Base-by-base conservation (phyloP, 2,888 invertebrate genomes). In the Dynastes maya region DNA sequence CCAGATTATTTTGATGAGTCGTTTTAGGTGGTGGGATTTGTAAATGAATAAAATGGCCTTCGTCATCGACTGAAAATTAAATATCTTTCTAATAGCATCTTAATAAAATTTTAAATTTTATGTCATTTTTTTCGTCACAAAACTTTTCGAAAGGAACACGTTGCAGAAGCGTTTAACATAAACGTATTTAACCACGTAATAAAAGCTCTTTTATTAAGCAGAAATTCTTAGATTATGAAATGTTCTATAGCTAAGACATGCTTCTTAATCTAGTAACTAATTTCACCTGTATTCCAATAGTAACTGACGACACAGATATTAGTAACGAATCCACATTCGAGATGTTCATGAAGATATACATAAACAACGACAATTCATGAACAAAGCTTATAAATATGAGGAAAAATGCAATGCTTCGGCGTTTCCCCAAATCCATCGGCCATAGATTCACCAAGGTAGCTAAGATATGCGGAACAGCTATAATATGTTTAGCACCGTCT, bases 31-130 rank as follows among this genome's bases (percentile, higher is more conserved):
- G 13, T 49, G 22, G 6, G 79, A 74, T 51, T 82, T 45, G 1
- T 71, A 61, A 45, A 64, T 80, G 6, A 82, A 55, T 13, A 80
- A 58, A 1, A 58, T 45, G 32, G 79, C 77, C 76, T 82, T 82
- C 0, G 78, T 68, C 22, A 80, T 77, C 29, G 79, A 76, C 81
- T 82, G 58, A 22, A 81, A 81, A 22, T 51, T 37, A 49, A 22
- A 37, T 68, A 8, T 9, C 45, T 32, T 32, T 32, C 0, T 5
- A 64, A 13, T 11, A 37, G n/a, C 0, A 32, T n/a, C 32, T 37
- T 37, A 6, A 11, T 11, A 5, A 32, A 32, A 32, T 32, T 32
- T 32, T 32, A 32, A 4, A 32, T 32, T 5, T 32, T 32, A 32
- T 32, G 5, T 2, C 22, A 22, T 22, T 22, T 22, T 22, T 22